These are phyloP conservation scores for Illadopsis cleaveri DNA, from an alignment of 2,113 vertebrate genomes.

Conservation along the genomic window DNA sequence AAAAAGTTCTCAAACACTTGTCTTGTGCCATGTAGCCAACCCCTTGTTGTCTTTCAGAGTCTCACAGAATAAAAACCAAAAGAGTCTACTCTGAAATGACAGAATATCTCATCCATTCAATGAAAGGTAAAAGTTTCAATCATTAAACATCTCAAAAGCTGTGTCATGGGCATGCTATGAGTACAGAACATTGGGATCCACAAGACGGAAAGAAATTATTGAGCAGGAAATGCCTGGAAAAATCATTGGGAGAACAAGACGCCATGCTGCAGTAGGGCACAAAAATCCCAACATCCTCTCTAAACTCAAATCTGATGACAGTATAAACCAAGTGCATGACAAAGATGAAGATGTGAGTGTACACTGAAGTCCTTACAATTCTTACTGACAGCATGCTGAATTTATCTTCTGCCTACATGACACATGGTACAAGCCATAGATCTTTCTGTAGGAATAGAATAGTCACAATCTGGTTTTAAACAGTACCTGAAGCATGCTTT, in stretches of 20 bases:
- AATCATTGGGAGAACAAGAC: background rate
- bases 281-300: background rate
- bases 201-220: background rate
- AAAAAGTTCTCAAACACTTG: background rate
- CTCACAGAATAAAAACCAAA: background rate
- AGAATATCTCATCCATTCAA: background rate
- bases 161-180: background rate
- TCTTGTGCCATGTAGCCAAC: background rate
- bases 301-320: background rate
- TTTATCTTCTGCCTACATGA: background rate
- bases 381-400: background rate
- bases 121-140: background rate
- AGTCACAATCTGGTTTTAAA: background rate
- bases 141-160: background rate
- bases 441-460: background rate
- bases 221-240: background rate
- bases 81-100: background rate
- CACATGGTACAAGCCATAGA: background rate
- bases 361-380: background rate
- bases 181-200: background rate
- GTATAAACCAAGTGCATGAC: background rate
- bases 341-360: background rate
- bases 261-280: background rate
- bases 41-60: background rate
- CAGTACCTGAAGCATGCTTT: background rate